Conservation (phyloP, 2,797 vertebrate species). For the Cyprinella venusta region DNA sequence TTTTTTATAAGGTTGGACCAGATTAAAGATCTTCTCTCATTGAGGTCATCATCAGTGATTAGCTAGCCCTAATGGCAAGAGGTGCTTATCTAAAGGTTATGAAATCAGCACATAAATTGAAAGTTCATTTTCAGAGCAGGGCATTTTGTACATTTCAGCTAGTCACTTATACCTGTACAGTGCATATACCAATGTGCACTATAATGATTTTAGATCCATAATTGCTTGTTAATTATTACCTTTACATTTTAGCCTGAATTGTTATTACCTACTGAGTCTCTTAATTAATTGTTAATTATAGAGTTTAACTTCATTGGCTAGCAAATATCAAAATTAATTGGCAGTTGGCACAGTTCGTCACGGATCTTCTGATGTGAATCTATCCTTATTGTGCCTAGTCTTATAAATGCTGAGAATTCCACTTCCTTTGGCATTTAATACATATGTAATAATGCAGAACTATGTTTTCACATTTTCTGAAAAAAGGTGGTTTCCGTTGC, state of each 20-base stretch:
- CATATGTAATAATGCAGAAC: not conserved
- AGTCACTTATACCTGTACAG: not conserved
- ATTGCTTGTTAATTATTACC: not conserved
- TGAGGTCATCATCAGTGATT: slow-evolving; percentile 50
- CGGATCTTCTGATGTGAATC: not conserved
- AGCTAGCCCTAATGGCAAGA: not conserved
- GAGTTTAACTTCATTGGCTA: not conserved
- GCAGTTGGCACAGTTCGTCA: not conserved
- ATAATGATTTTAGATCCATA: not conserved
- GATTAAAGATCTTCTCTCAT: slow-evolving; percentile 36
- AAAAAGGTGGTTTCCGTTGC: not conserved
- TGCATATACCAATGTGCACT: not conserved
- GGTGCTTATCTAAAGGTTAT: slow-evolving; percentile 9
- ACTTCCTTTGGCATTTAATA: not conserved
- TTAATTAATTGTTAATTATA: too few species aligned
- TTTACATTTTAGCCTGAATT: not conserved
- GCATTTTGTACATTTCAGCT: not conserved
- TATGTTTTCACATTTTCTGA: too few species aligned
- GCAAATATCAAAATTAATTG: not conserved
- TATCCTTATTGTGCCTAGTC: not conserved
- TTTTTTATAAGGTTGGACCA: slow-evolving; percentile 39
- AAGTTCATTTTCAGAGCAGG: not conserved
- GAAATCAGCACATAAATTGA: not conserved
- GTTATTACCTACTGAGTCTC: not conserved
- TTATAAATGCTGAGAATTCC: not conserved